Conservation (phyloP, 1,140 invertebrate genomes). For the Heliconius hewitsoni region DNA sequence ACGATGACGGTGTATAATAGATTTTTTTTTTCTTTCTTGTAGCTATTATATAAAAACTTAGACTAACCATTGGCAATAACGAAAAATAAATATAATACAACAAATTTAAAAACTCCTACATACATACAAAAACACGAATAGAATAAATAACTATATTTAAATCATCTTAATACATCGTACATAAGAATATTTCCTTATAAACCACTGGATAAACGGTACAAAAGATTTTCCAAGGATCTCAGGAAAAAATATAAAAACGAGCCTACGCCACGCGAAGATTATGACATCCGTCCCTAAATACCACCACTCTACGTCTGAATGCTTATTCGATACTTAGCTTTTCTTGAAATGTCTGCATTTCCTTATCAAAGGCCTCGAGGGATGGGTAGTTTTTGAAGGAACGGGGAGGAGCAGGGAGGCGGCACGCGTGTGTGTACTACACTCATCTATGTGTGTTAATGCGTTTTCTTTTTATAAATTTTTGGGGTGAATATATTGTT, state of each 20-base stretch:
- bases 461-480: constrained; percentile 80
- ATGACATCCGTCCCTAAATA: constrained; percentile 64
- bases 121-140: neutral
- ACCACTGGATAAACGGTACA: constrained; percentile 24
- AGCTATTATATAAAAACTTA: no score
- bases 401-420: constrained; percentile 44
- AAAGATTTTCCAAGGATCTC: constrained; percentile 30
- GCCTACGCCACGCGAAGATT: constrained; percentile 45
- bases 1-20: neutral
- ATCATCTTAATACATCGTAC: neutral
- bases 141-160: neutral
- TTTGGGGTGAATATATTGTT: constrained; percentile 53
- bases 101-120: neutral
- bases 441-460: constrained; percentile 79
- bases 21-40: neutral
- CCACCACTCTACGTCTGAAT: constrained; percentile 57
- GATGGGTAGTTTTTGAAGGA: constrained; percentile 67
- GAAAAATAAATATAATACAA: no score
- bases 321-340: constrained; percentile 76
- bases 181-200: constrained; percentile 23
- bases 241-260: constrained; percentile 29
- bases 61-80: no score
- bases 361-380: constrained; percentile 76
- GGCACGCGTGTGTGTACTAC: constrained; percentile 60
- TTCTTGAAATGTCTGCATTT: constrained; percentile 79